Evolutionary conservation across 2,888 invertebrate genomes (phyloP).

Genomic region (Cyaniris semiargus): DNA sequence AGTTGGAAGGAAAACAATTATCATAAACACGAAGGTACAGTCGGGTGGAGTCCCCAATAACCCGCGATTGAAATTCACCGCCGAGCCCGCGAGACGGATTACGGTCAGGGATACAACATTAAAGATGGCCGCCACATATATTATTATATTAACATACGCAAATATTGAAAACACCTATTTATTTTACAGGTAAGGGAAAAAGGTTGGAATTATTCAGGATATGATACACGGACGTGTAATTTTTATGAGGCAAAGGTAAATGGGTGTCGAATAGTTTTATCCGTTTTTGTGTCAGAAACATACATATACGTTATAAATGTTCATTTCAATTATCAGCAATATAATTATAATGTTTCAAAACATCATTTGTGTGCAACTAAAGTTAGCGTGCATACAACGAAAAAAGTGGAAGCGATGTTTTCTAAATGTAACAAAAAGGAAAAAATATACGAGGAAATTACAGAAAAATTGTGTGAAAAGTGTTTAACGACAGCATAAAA

Average conservation of each 20-base stretch:
- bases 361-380: too few relatives aligned
- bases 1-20: conserved; percentile 26
- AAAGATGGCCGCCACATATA: conserved; percentile 33
- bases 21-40: conserved; percentile 44
- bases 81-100: conserved; percentile 42
- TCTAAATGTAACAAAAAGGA: conserved; percentile 15
- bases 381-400: not conserved
- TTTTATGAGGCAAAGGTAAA: not conserved
- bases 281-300: too few relatives aligned
- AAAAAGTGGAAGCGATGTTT: not conserved
- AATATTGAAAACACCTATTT: conserved; percentile 20
- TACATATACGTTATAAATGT: too few relatives aligned
- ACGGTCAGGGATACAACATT: conserved; percentile 43
- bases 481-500: conserved; percentile 31
- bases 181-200: not conserved
- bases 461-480: conserved; percentile 30
- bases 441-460: conserved; percentile 16
- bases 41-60: conserved; percentile 34
- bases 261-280: not conserved
- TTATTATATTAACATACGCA: conserved; percentile 14
- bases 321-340: too few relatives aligned
- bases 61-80: conserved; percentile 46
- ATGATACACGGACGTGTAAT: not conserved
- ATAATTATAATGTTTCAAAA: not conserved
- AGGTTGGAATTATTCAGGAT: not conserved